phyloP scores from a whole-genome alignment of 2,888 invertebrate genomes.

The Thymelicus lineola region DNA sequence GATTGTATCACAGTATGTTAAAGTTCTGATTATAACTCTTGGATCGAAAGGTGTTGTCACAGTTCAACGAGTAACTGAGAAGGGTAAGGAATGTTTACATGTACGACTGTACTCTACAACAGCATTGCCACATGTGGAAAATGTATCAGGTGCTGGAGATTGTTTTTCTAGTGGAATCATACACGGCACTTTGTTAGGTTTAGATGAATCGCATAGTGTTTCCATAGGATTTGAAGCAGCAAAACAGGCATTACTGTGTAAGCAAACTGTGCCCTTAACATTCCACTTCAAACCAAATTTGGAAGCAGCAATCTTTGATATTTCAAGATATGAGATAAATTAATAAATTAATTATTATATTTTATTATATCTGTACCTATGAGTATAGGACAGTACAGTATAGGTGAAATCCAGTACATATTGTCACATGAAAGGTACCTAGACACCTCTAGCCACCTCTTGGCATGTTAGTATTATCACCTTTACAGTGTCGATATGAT shows the following conservation, averaged over 20 bases:
- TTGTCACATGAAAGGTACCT: too few species aligned
- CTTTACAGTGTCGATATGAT: too few species aligned
- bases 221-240: slow-evolving; percentile 87
- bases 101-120: slow-evolving; percentile 69
- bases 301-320: slow-evolving; percentile 11
- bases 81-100: slow-evolving; percentile 42
- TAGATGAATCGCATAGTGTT: slow-evolving; percentile 85
- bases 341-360: neutral
- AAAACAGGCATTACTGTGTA: slow-evolving; percentile 82
- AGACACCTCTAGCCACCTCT: too few species aligned
- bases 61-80: slow-evolving; percentile 57
- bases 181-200: slow-evolving; percentile 84
- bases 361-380: too few species aligned
- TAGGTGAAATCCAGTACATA: too few species aligned
- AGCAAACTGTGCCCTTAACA: slow-evolving; percentile 84
- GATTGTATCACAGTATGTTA: slow-evolving; percentile 76
- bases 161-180: slow-evolving; percentile 90
- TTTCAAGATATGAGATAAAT: slow-evolving; percentile 18
- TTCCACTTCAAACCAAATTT: slow-evolving; percentile 43
- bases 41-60: slow-evolving; percentile 86
- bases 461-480: too few species aligned
- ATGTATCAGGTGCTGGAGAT: slow-evolving; percentile 94
- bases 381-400: too few species aligned
- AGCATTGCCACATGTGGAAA: slow-evolving; percentile 79
- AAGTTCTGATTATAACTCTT: slow-evolving; percentile 86